Evolutionary conservation across 2,113 vertebrate species (phyloP).

Genomic region (Tachycineta bicolor): DNA sequence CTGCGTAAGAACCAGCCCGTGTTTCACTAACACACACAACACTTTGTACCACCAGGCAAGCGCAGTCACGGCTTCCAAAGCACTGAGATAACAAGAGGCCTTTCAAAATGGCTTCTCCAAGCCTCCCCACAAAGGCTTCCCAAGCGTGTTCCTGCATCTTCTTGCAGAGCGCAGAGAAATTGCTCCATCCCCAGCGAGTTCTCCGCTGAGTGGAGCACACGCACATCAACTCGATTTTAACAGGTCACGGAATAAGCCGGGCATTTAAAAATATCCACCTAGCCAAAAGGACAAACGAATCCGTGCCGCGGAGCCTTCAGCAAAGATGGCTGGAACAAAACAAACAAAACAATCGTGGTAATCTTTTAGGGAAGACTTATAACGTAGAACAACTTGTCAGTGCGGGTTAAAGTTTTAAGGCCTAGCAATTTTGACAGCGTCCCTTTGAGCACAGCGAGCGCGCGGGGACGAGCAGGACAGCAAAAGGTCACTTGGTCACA

Average conservation of each 20-base stretch:
- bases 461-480: conserved; percentile 44
- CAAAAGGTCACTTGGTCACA: conserved; percentile 66
- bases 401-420: conserved; percentile 61
- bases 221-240: conserved; percentile 34
- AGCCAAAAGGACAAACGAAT: conserved; percentile 38
- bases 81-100: neutral
- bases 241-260: conserved; percentile 8
- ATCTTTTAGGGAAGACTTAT: conserved; percentile 62
- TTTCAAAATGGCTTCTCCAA: neutral
- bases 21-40: neutral
- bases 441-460: conserved; percentile 61
- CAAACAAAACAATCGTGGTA: conserved; percentile 46
- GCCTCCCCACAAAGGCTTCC: neutral
- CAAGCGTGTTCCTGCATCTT: neutral
- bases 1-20: neutral
- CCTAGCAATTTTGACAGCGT: conserved; percentile 65
- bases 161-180: neutral
- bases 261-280: conserved; percentile 61
- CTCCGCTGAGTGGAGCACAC: neutral
- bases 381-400: conserved; percentile 66
- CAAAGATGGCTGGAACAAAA: conserved; percentile 36
- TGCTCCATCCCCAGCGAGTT: neutral
- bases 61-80: neutral
- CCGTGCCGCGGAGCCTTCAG: conserved; percentile 41
- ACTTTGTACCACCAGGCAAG: neutral